Evolutionary conservation across 2,797 vertebrate species (phyloP).

Genomic region (Mallotus villosus): DNA sequence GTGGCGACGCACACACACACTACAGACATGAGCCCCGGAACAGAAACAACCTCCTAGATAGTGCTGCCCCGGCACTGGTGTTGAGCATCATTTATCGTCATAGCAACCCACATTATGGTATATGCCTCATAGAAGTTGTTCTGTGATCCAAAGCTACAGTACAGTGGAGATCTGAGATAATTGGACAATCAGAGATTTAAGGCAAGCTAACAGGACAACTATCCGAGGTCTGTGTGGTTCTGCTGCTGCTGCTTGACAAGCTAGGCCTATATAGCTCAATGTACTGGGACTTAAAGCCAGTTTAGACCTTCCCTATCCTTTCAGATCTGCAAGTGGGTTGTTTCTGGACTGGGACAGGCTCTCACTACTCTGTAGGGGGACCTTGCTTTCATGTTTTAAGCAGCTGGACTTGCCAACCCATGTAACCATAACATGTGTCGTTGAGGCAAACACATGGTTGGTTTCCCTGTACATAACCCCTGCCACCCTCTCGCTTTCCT

Average conservation of each 20-base stretch:
- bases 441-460: conserved; percentile 58
- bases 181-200: background rate
- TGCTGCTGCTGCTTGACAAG: conserved; percentile 17
- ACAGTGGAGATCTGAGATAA: background rate
- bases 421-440: conserved; percentile 56
- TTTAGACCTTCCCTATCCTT: conserved; percentile 24
- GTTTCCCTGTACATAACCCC: conserved; percentile 59
- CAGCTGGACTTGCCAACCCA: conserved; percentile 64
- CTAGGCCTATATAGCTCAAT: conserved; percentile 48
- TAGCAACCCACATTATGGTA: background rate
- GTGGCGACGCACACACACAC: conserved; percentile 26
- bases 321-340: background rate
- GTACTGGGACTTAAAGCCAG: conserved; percentile 15
- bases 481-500: background rate
- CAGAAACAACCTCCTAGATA: conserved; percentile 26
- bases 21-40: conserved; percentile 5
- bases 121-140: background rate
- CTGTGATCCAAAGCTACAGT: background rate
- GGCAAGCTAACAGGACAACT: background rate
- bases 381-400: conserved; percentile 43
- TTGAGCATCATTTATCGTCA: background rate
- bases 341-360: conserved; percentile 32
- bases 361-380: conserved; percentile 44
- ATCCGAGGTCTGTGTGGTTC: background rate
- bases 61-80: background rate